These are phyloP conservation scores for Ciconia maguari DNA, from an alignment of 2,113 vertebrate species.

Conservation along the genomic window DNA sequence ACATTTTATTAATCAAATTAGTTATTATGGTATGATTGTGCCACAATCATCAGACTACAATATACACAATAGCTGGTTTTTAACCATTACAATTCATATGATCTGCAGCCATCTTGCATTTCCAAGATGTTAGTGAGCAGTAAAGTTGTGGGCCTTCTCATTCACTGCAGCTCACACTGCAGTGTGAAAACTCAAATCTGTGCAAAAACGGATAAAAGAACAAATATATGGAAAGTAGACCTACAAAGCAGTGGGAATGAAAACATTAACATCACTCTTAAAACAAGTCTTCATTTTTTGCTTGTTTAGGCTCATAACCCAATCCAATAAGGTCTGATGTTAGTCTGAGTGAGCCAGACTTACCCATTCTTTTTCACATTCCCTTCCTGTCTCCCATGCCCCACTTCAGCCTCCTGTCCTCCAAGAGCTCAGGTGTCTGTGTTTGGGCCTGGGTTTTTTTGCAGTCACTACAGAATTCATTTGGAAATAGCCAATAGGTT, in stretches of 20 bases:
- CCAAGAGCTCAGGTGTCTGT: not conserved
- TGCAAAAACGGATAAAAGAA: not conserved
- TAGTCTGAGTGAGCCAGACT: not conserved
- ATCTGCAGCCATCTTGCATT: not conserved
- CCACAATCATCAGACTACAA: not conserved
- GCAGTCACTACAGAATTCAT: not conserved
- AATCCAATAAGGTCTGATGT: not conserved
- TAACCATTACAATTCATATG: not conserved
- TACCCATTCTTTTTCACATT: not conserved
- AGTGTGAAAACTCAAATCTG: not conserved
- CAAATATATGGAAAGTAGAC: not conserved
- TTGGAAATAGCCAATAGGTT: not conserved
- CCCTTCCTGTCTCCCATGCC: not conserved
- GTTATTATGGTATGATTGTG: not conserved
- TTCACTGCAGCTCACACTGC: rapidly evolving
- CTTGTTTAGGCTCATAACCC: not conserved
- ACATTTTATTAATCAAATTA: not conserved
- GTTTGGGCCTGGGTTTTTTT: not conserved
- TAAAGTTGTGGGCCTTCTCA: not conserved
- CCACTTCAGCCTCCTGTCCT: not conserved
- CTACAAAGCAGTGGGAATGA: not conserved
- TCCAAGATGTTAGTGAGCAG: not conserved
- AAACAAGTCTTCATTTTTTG: not conserved
- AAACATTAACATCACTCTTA: not conserved
- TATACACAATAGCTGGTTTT: not conserved